Evolutionary conservation across 2,113 vertebrate genomes (phyloP).

Genomic region (Zosterops lateralis): DNA sequence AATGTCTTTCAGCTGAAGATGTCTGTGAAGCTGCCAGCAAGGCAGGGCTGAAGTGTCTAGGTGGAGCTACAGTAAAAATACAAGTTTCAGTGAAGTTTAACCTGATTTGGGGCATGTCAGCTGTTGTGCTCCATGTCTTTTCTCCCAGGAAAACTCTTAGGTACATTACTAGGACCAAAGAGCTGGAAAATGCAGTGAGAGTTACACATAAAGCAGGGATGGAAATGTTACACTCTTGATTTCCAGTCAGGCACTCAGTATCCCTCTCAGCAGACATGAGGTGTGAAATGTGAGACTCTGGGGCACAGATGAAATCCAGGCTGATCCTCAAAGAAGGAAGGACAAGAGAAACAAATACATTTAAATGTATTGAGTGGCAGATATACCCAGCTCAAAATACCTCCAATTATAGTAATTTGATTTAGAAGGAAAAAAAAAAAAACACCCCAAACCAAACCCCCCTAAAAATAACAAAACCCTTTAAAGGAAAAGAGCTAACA

Average conservation of each 20-base stretch:
- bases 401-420: background rate
- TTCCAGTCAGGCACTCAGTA: fast-evolving
- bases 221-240: background rate
- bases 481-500: background rate
- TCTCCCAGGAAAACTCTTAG: background rate
- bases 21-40: background rate
- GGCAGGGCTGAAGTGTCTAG: background rate
- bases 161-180: fast-evolving
- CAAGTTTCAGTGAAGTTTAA: background rate
- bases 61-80: background rate
- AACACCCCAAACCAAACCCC: background rate
- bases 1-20: background rate
- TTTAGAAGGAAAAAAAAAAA: background rate
- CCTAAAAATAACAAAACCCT: background rate
- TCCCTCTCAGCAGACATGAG: background rate
- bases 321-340: background rate
- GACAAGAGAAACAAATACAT: background rate
- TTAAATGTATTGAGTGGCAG: background rate
- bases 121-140: background rate
- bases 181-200: background rate
- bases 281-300: background rate
- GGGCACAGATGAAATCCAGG: background rate
- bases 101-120: background rate
- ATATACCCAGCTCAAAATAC: background rate
- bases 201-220: background rate